Conservation (phyloP, 2,888 invertebrate genomes). For the Eupeodes luniger region DNA sequence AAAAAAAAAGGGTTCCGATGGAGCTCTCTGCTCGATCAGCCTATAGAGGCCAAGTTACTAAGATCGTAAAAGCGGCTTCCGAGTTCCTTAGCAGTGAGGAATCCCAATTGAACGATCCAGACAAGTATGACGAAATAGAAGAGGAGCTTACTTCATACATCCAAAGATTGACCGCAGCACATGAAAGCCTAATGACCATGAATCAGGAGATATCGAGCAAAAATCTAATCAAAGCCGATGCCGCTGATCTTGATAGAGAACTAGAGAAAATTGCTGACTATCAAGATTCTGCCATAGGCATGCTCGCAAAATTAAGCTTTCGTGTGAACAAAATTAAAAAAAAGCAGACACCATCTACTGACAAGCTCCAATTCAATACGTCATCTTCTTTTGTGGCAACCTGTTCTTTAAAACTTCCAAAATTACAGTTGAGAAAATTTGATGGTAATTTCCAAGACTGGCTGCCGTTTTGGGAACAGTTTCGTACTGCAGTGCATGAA, state of each 20-base stretch:
- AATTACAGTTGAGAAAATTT: constrained; percentile 3
- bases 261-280: constrained; percentile 35
- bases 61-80: no score
- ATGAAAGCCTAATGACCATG: constrained; percentile 10
- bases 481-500: constrained; percentile 40
- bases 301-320: constrained; percentile 6
- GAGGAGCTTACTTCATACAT: constrained; percentile 39
- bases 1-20: no score
- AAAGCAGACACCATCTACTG: neutral
- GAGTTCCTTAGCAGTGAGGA: neutral
- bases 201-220: constrained; percentile 8
- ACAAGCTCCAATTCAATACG: neutral
- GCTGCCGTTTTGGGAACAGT: constrained; percentile 61
- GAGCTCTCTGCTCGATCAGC: no score
- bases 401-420: no score
- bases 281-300: constrained; percentile 45
- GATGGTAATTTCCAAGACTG: constrained; percentile 42
- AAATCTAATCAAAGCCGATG: constrained; percentile 19
- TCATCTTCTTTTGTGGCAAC: no score
- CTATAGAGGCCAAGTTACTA: no score
- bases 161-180: constrained; percentile 34
- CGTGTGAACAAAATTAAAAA: constrained; percentile 8
- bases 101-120: constrained; percentile 12
- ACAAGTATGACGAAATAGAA: constrained; percentile 15
- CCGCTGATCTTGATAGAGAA: constrained; percentile 33